Conservation (phyloP, 2,113 vertebrate genomes). For the Anolis sagrei region DNA sequence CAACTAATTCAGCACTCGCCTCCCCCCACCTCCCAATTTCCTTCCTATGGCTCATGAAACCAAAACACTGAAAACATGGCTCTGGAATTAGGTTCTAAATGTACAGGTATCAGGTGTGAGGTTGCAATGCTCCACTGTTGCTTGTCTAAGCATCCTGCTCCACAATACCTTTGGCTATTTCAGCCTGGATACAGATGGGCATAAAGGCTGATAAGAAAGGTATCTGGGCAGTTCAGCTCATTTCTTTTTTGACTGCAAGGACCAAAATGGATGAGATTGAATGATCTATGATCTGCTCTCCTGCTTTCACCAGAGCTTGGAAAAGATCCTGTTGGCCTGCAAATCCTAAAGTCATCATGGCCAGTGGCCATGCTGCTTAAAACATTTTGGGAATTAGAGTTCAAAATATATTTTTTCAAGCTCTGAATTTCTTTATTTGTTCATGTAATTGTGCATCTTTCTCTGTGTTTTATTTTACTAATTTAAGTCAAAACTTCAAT, state of each 20-base stretch:
- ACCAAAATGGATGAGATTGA: neutral
- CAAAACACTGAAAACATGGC: slow-evolving; percentile 12
- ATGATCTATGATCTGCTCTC: neutral
- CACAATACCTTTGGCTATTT: neutral
- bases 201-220: neutral
- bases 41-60: slow-evolving; percentile 1
- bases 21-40: neutral
- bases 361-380: neutral
- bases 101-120: neutral
- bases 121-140: neutral
- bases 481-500: neutral
- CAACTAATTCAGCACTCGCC: slow-evolving; percentile 8
- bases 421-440: neutral
- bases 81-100: slow-evolving; percentile 16
- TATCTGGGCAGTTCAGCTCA: neutral
- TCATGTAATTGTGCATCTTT: neutral
- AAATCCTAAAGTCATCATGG: neutral
- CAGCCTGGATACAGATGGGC: neutral
- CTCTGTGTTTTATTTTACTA: neutral
- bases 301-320: neutral
- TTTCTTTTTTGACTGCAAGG: neutral
- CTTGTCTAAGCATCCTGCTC: neutral
- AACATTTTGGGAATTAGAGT: neutral
- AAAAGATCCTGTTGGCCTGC: neutral
- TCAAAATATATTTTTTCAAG: neutral